Percentiles rank a stretch among this genome's conserved stretches.
Evolutionary conservation across 2,113 vertebrate genomes (phyloP).

Genomic region (Oreochromis niloticus): DNA sequence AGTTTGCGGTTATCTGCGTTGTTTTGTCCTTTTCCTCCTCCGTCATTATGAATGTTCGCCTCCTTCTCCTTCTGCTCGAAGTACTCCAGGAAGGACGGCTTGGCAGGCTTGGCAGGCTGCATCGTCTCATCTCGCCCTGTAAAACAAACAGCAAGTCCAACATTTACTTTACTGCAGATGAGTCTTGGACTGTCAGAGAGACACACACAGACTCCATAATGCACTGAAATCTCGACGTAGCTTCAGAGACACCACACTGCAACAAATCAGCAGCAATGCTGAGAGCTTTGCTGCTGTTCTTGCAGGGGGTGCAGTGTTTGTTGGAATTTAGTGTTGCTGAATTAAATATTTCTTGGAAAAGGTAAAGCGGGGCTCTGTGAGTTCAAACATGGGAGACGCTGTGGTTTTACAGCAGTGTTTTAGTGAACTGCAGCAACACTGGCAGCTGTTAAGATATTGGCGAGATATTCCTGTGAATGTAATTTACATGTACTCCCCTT

Average conservation of each 20-base stretch:
- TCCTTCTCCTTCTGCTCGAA: slow-evolving; percentile 96
- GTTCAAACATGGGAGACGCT: background rate
- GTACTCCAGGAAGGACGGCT: slow-evolving; percentile 94
- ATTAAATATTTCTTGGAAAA: background rate
- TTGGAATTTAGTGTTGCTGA: background rate
- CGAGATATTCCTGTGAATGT: background rate
- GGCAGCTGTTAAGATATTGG: background rate
- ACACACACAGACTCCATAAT: background rate
- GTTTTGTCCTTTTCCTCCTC: slow-evolving; percentile 60
- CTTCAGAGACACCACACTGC: background rate
- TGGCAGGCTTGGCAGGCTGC: slow-evolving; percentile 84
- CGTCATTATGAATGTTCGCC: slow-evolving; percentile 77
- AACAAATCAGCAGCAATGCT: background rate
- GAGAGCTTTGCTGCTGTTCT: background rate
- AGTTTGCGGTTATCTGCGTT: slow-evolving; percentile 79
- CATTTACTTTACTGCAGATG: background rate
- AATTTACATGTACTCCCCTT: background rate
- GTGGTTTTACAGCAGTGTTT: background rate
- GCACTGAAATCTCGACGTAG: background rate
- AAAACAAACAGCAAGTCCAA: background rate
- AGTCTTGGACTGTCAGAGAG: background rate
- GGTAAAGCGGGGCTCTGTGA: background rate
- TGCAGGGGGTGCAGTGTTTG: fast-evolving
- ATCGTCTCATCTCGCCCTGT: slow-evolving; percentile 85
- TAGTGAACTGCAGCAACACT: background rate